Percentiles rank a stretch among this genome's conserved stretches.
These are phyloP conservation scores for Lepus europaeus DNA, from an alignment of 2,113 vertebrate genomes.

Conservation along the genomic window DNA sequence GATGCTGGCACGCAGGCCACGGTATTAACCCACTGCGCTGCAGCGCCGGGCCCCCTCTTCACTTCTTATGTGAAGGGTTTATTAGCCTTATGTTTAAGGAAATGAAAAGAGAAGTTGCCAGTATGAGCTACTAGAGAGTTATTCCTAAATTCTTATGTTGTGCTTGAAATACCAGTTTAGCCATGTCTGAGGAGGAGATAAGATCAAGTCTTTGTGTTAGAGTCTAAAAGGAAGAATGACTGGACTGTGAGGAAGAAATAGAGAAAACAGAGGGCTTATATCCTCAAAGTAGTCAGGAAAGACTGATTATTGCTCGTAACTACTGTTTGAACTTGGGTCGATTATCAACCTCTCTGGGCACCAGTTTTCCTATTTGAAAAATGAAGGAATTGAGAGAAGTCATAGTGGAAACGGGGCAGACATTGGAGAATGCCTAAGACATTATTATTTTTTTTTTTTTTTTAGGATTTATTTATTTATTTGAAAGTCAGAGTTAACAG, in stretches of 20 bases:
- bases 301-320: no score
- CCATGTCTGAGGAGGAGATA: background rate
- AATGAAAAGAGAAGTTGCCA: slow-evolving; percentile 29
- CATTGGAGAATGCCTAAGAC: background rate
- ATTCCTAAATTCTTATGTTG: background rate
- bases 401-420: background rate
- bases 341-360: background rate
- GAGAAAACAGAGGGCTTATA: background rate
- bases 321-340: no score
- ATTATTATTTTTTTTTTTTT: no score
- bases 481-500: no score
- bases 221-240: background rate
- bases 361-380: background rate
- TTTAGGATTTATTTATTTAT: no score
- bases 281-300: background rate
- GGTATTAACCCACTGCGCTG: no score
- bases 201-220: background rate
- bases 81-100: slow-evolving; percentile 45
- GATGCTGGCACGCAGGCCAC: no score
- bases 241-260: background rate
- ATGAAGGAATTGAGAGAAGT: background rate
- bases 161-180: background rate
- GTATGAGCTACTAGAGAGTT: background rate
- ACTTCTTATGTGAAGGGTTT: background rate
- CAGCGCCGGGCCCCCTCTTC: background rate